A percentile compares a stretch with the other conserved stretches of the same genome.
Evolutionary conservation across 2,888 invertebrate genomes (phyloP).

Genomic region (Microplitis manilae): DNA sequence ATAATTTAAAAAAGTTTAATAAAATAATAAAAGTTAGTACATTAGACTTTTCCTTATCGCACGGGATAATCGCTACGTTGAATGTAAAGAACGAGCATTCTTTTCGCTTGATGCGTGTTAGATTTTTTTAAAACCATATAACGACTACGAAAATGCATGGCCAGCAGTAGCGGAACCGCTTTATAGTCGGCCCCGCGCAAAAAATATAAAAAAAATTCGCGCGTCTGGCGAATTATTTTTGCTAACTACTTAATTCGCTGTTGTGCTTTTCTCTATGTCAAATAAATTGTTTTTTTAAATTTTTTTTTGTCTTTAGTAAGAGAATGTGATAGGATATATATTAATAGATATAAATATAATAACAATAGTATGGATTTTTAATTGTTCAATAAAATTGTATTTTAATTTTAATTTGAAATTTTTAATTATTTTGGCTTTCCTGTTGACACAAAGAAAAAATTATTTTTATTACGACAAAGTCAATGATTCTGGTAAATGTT

Average conservation of each 20-base stretch:
- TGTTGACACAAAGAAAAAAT: too few relatives aligned
- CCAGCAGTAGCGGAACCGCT: conserved; percentile 32
- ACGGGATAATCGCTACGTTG: conserved; percentile 47
- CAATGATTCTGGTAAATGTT: too few relatives aligned
- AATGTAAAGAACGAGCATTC: conserved; percentile 32
- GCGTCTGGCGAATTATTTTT: conserved; percentile 5
- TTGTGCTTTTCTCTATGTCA: neutral
- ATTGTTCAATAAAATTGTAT: too few relatives aligned
- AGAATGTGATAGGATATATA: too few relatives aligned
- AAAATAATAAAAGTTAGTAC: neutral
- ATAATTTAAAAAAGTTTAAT: neutral
- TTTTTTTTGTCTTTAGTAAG: too few relatives aligned
- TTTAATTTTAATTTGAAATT: too few relatives aligned
- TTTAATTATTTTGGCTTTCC: too few relatives aligned
- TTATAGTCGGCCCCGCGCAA: conserved; percentile 33
- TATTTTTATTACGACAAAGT: too few relatives aligned
- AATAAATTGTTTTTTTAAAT: neutral
- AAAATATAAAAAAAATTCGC: conserved; percentile 25
- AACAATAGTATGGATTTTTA: too few relatives aligned
- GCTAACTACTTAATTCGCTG: neutral
- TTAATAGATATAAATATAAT: too few relatives aligned
- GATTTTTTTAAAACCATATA: conserved; percentile 2
- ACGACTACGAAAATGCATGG: conserved; percentile 32
- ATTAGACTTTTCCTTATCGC: conserved; percentile 45
- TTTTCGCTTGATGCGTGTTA: conserved; percentile 31